Percentiles rank a stretch among this genome's conserved stretches.
Evolutionary conservation across 1,140 invertebrate genomes (phyloP).

Genomic region (Drosophila willistoni): DNA sequence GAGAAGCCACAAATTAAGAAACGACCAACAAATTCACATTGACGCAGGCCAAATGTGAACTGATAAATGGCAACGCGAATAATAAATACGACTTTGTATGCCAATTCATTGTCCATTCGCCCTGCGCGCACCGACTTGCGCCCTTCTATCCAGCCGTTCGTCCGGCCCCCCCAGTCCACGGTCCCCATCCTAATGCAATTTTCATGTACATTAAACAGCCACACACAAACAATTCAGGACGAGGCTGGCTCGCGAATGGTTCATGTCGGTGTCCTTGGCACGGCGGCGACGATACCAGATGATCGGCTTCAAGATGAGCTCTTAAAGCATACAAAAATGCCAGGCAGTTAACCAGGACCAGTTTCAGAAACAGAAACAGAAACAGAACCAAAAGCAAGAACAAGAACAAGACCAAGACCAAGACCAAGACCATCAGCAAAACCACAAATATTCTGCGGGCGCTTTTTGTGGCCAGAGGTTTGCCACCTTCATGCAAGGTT

Average conservation of each 20-base stretch:
- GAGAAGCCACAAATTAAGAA: conserved; percentile 20
- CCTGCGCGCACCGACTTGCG: not conserved
- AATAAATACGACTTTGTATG: conserved; percentile 19
- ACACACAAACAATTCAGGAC: conserved; percentile 3
- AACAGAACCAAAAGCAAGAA: too few relatives aligned
- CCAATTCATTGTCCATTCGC: conserved; percentile 2
- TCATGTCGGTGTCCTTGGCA: conserved; percentile 7
- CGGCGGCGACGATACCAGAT: conserved; percentile 2
- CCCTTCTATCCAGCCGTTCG: not conserved
- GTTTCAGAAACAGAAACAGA: too few relatives aligned
- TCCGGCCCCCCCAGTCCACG: too few relatives aligned
- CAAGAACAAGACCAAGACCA: not conserved
- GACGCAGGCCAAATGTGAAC: conserved; percentile 20
- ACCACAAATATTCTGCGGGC: conserved; percentile 28
- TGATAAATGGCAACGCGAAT: conserved; percentile 21
- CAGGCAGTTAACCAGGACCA: conserved; percentile 2
- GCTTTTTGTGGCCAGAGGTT: conserved; percentile 17
- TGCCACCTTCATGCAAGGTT: not conserved
- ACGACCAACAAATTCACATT: conserved; percentile 21
- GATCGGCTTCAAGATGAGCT: conserved; percentile 17
- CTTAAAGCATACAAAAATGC: conserved; percentile 9
- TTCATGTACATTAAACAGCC: conserved; percentile 22
- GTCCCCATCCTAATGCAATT: conserved; percentile 15
- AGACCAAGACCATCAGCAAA: not conserved
- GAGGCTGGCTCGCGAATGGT: conserved; percentile 4